Percentiles rank a stretch among this genome's conserved stretches.
Conservation (phyloP, 2,113 vertebrate genomes). For the Ploceus nigricollis region DNA sequence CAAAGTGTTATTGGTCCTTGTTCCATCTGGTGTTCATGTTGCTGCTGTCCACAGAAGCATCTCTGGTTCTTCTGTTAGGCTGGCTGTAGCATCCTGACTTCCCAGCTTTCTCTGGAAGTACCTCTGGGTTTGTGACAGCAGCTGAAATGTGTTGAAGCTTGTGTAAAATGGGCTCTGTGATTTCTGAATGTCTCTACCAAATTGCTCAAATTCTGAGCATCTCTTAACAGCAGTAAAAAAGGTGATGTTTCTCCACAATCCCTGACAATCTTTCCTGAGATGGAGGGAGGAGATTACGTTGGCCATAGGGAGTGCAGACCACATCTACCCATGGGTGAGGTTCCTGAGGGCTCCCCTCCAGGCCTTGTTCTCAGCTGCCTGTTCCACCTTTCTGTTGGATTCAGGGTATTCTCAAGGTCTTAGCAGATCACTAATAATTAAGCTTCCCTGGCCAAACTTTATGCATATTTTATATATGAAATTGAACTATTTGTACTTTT, state of each 20-base stretch:
- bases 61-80: neutral
- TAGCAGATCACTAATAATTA: neutral
- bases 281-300: neutral
- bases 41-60: neutral
- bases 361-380: neutral
- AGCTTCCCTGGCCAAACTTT: neutral
- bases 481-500: neutral
- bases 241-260: neutral
- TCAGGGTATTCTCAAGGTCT: neutral
- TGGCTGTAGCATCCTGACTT: neutral
- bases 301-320: fast-evolving
- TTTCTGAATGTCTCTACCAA: neutral
- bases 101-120: neutral
- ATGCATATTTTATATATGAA: neutral
- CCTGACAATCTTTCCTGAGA: neutral
- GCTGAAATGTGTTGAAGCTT: neutral
- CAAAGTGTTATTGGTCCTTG: neutral
- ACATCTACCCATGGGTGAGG: fast-evolving
- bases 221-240: neutral
- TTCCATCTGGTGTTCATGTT: neutral
- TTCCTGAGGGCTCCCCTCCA: neutral
- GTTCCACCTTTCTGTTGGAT: neutral
- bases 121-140: neutral
- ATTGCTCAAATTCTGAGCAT: neutral
- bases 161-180: neutral